Conservation (phyloP, 2,797 vertebrate genomes). For the Tarsius wallacei region DNA sequence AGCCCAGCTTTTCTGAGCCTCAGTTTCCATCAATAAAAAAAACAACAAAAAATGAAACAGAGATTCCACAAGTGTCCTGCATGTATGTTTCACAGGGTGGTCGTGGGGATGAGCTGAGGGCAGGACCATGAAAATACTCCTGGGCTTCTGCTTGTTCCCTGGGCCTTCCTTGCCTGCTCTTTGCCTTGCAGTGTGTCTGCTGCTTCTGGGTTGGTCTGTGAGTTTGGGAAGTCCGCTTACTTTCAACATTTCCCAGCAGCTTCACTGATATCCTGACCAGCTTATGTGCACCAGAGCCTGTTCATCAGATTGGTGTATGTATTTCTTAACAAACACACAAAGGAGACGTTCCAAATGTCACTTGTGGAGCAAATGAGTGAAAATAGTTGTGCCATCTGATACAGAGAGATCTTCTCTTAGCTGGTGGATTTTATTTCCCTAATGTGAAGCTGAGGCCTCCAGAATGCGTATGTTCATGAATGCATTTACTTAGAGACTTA, state of each 20-base stretch:
- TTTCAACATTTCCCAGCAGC: background rate
- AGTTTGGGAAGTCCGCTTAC: too few relatives aligned
- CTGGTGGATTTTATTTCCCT: background rate
- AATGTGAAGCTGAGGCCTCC: background rate
- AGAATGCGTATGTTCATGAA: constrained; percentile 36
- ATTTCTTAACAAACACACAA: constrained; percentile 49
- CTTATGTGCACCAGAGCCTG: background rate
- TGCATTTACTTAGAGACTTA: background rate
- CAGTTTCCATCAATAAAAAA: background rate
- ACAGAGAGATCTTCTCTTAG: constrained; percentile 32
- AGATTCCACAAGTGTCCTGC: background rate
- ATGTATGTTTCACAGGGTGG: background rate
- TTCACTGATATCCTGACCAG: background rate
- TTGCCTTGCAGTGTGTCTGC: background rate
- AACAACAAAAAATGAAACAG: background rate
- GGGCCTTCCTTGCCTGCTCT: background rate
- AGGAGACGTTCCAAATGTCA: constrained; percentile 25
- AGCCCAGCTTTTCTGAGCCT: background rate
- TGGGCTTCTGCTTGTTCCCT: background rate
- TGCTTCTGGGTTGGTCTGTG: background rate
- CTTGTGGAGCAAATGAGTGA: constrained; percentile 47
- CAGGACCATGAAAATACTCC: background rate
- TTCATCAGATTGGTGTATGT: constrained; percentile 19
- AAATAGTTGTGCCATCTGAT: constrained; percentile 59
- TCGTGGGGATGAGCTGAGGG: background rate